Base-by-base conservation (phyloP, 2,797 vertebrate species). In the Loriculus beryllinus region DNA sequence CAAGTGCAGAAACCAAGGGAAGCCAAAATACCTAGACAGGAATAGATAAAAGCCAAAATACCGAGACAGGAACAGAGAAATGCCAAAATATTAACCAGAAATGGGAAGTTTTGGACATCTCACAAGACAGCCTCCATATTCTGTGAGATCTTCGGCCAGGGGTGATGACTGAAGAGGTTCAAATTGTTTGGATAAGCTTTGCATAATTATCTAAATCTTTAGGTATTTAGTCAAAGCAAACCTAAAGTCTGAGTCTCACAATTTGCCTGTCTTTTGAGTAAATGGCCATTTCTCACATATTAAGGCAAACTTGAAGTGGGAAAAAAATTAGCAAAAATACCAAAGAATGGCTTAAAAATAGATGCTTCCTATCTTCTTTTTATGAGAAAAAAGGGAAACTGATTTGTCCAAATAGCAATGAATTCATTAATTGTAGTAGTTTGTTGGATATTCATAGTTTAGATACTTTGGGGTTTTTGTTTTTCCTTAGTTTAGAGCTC, bases 1-100 rank as follows among this genome's bases (percentile, higher is more conserved):
- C 76, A 92, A 79, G 67, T 57, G 89, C 80, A 94, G 87, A 97
- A 97, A 92, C 37, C 77, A 95, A 92, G 28, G 35, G 81, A 95
- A 93, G 91, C 92, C 92, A 96, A 95, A 96, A 97, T 95, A 93
- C 92, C 95, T 95, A 97, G 96, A 97, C 95, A 96, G 90, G 78
- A 96, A 64, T 51, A 92, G 85, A 96, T 75, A 92, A 92, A 91
- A 94, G 94, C 96, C 96, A 96, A 95, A 97, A 95, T 94, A 92
- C 76, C 1, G 49, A 97, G 95, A 97, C 94, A 19, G 87, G 92
- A 96, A 89, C 33, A 92, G 64, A 63, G 43, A 90, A 95, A 93
- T 56, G 76, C 95, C 96, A 97, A 97, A 96, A 86, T 95, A 96
- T 85, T 96, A 95, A 90, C 91, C 88, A 96, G 88, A 95, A 97